A percentile compares a stretch with the other conserved stretches of the same genome.
Evolutionary conservation across 2,888 invertebrate species (phyloP).

Genomic region (Tridacna crocea): DNA sequence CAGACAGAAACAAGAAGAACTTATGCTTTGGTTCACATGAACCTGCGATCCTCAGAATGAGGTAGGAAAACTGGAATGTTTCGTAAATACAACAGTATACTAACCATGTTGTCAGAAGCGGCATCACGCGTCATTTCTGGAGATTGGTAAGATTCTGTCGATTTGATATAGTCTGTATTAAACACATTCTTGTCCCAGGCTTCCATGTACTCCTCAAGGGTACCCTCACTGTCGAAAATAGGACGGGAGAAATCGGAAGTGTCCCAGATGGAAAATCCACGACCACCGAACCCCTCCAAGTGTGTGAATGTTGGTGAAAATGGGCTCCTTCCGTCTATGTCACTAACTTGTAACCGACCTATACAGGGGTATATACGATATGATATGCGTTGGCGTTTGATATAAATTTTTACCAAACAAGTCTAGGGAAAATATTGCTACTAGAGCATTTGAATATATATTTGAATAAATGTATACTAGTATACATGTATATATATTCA

Average conservation of each 20-base stretch:
- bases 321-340: conserved; percentile 50
- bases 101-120: conserved; percentile 63
- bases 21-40: too few relatives aligned
- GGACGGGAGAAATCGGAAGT: conserved; percentile 43
- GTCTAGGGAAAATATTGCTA: too few relatives aligned
- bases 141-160: conserved; percentile 50
- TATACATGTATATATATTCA: too few relatives aligned
- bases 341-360: conserved; percentile 65
- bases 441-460: too few relatives aligned
- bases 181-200: conserved; percentile 57
- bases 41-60: too few relatives aligned
- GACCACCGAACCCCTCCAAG: conserved; percentile 64
- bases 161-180: conserved; percentile 63
- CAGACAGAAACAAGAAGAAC: too few relatives aligned
- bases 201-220: conserved; percentile 63
- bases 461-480: too few relatives aligned
- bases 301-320: conserved; percentile 48
- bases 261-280: conserved; percentile 72
- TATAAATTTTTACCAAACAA: too few relatives aligned
- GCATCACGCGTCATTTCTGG: conserved; percentile 64
- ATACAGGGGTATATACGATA: neutral
- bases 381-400: too few relatives aligned
- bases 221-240: conserved; percentile 63
- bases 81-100: too few relatives aligned
- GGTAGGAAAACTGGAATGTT: too few relatives aligned